Conservation (phyloP, 2,888 invertebrate species). For the Leucophenga maculata region DNA sequence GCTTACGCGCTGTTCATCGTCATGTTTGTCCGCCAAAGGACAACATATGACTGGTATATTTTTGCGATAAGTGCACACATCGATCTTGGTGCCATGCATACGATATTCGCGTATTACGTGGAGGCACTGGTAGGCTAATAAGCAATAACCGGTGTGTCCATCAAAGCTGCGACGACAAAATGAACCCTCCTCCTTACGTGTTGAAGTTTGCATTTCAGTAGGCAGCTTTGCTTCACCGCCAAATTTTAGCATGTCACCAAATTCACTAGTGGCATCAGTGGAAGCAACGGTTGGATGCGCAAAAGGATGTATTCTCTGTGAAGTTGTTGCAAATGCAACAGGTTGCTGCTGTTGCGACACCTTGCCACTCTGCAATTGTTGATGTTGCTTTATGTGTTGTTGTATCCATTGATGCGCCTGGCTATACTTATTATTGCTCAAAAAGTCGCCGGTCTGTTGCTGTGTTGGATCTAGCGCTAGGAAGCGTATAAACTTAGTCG, state of each 20-base stretch:
- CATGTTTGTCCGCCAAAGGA: constrained; percentile 63
- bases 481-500: background rate
- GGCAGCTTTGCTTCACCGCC: background rate
- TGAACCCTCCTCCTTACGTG: constrained; percentile 56
- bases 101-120: constrained; percentile 68
- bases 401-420: constrained; percentile 1
- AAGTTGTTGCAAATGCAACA: too few species aligned
- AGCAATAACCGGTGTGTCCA: constrained; percentile 68
- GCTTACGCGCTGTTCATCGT: constrained; percentile 60
- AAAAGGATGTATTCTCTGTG: too few species aligned
- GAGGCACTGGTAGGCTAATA: constrained; percentile 66
- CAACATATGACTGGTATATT: constrained; percentile 71
- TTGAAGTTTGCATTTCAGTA: background rate
- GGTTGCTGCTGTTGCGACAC: background rate
- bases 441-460: background rate
- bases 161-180: constrained; percentile 69
- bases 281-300: too few species aligned
- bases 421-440: background rate
- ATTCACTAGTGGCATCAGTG: background rate
- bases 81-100: constrained; percentile 63
- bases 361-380: background rate
- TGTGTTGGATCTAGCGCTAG: constrained; percentile 10
- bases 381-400: background rate
- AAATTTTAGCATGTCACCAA: background rate
- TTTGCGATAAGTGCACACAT: constrained; percentile 63